phyloP scores from a whole-genome alignment of 1,140 invertebrate genomes.

The Drosophila mayri region DNA sequence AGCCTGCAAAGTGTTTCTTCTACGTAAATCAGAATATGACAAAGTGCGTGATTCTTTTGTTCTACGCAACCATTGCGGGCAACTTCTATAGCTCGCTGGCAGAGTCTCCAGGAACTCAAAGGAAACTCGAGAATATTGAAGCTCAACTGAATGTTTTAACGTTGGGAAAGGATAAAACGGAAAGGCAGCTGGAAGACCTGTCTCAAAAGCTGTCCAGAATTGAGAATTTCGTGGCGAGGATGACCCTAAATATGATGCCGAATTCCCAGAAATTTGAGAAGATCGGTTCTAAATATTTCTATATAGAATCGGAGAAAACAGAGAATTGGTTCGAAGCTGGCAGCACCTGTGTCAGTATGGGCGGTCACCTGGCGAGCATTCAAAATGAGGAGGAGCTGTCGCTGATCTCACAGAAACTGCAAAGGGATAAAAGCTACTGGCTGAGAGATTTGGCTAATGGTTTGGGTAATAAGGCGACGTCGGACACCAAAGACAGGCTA shows the following conservation, averaged over 20 bases:
- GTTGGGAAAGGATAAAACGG: not conserved
- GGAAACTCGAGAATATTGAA: constrained; percentile 7
- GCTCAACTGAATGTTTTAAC: not conserved
- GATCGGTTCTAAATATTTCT: not conserved
- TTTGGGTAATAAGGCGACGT: too few relatives aligned
- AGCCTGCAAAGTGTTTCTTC: not conserved
- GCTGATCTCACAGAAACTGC: not conserved
- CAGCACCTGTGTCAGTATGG: not conserved
- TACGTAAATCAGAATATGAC: constrained; percentile 3
- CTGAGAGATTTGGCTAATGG: too few relatives aligned
- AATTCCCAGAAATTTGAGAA: not conserved
- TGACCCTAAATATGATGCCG: not conserved
- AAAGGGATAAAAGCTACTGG: not conserved
- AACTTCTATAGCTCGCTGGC: not conserved
- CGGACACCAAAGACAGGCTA: not conserved
- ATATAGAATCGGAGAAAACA: not conserved
- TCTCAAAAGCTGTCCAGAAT: not conserved
- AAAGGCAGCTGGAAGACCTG: not conserved
- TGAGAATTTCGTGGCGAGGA: not conserved
- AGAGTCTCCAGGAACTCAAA: constrained; percentile 3
- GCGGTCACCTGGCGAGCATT: not conserved
- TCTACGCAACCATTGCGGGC: constrained; percentile 1
- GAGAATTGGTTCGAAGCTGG: not conserved
- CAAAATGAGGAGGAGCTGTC: not conserved
- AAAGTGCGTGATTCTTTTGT: constrained; percentile 8